phyloP scores from a whole-genome alignment of 2,797 vertebrate species.

The Rhinoraja longicauda region DNA sequence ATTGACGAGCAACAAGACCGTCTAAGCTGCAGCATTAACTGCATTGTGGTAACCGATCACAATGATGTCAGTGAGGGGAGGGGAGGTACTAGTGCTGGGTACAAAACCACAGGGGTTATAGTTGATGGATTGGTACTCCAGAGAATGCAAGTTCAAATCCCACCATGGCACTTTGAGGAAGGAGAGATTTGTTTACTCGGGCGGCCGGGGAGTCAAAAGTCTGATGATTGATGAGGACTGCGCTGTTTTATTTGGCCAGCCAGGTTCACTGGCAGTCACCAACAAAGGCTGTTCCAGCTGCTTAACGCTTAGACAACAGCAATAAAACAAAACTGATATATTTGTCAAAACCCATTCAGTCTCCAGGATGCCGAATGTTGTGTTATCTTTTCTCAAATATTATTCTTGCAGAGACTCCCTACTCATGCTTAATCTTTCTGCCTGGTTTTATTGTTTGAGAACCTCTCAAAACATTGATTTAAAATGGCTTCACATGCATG shows the following conservation, averaged over 20 bases:
- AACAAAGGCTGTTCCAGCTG: neutral
- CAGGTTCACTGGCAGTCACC: neutral
- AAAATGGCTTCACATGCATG: neutral
- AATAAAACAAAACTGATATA: neutral
- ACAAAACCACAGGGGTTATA: neutral
- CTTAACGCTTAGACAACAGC: neutral
- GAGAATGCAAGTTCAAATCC: neutral
- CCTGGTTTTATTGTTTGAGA: neutral
- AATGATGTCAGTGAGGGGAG: neutral
- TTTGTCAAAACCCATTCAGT: neutral
- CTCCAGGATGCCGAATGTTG: neutral
- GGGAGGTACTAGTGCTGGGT: neutral
- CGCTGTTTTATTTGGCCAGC: constrained; percentile 3
- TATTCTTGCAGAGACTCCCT: constrained; percentile 22
- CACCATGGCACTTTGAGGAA: neutral
- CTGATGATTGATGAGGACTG: neutral
- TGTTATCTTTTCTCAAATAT: neutral
- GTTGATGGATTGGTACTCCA: neutral
- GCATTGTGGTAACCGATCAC: neutral
- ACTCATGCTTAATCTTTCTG: neutral
- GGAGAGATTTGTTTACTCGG: neutral
- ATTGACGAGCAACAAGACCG: no score
- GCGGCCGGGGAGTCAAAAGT: neutral
- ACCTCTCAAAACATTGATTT: neutral
- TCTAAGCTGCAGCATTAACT: neutral